Evolutionary conservation across 2,797 vertebrate species (phyloP), one percentile per base, ranked within the genome.

Genomic region (Enteromius thamalakanensis): DNA sequence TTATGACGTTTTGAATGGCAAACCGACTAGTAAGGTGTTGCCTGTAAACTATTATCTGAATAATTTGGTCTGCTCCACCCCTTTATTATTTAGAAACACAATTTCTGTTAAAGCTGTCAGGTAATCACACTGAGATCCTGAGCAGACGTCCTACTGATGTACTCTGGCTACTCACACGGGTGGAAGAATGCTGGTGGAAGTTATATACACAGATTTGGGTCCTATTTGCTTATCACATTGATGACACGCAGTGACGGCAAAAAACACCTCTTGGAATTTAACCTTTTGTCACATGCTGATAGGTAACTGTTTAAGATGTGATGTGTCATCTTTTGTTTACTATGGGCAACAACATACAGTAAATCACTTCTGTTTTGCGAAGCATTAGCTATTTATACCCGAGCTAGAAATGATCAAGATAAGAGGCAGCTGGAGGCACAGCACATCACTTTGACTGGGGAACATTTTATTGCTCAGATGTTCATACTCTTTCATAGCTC

Each of bases 211-310:
- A 64, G 45, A 84, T 72, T 51, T 65, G 32, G 68, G 60, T 83
- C 34, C 21, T 74, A 81, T 74, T 79, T 70, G 58, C 80, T 83
- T 80, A 77, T 75, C 37, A 74, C 15, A n/a, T 29, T 62, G n/a
- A 58, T 75, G 72, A 74, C 26, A 74, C 51, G 14, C 14, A 60
- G 49, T 78, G 23, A 78, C 2, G 67, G 42, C 47, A 67, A 19
- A 47, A 49, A 51, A 49, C 34, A 21, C 72, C 47, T 55, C n/a
- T 55, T 49, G 23, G 19, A 0, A 3, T 42, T 42, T 29, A 45
- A 26, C 58, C 58, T 47, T 1, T 65, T 82, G 37, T 69, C 34
- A 29, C 49, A 47, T 17, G 19, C 23, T 6, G 34, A 17, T 67
- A 15, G 6, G 12, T 53, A 53, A 55, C 32, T 40, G 47, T 23